phyloP scores from a whole-genome alignment of 2,888 invertebrate genomes.

The Spatulosminthurus flaviceps region DNA sequence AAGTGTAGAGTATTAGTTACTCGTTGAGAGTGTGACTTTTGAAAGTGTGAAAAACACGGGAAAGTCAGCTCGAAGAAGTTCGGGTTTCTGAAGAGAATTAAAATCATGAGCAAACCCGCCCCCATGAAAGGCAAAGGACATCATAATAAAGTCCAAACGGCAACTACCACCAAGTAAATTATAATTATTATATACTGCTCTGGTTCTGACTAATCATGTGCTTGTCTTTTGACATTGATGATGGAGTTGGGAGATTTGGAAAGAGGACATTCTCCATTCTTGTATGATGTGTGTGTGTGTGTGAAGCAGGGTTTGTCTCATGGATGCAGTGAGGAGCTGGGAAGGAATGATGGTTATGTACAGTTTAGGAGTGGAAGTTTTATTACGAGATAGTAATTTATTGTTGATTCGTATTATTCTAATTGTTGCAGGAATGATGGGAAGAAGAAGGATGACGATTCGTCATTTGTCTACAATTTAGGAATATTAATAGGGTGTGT shows the following conservation, averaged over 20 bases:
- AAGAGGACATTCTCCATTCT: not conserved
- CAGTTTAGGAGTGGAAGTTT: too few species aligned
- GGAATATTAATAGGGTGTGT: constrained; percentile 61
- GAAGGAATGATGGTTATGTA: too few species aligned
- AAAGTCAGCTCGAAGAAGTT: constrained; percentile 24
- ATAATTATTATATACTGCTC: not conserved
- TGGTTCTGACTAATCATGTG: not conserved
- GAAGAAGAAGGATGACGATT: constrained; percentile 57
- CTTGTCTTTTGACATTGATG: not conserved
- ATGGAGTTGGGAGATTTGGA: not conserved
- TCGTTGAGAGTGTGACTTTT: constrained; percentile 26
- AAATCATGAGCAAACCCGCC: constrained; percentile 32
- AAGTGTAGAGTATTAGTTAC: constrained; percentile 22
- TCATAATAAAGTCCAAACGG: constrained; percentile 38
- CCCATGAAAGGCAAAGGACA: constrained; percentile 47
- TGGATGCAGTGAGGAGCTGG: too few species aligned
- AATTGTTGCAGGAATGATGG: constrained; percentile 48
- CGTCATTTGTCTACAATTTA: constrained; percentile 62
- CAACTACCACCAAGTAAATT: constrained; percentile 37
- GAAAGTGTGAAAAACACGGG: constrained; percentile 18
- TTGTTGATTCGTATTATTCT: not conserved
- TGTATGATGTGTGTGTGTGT: not conserved
- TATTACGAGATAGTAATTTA: not conserved
- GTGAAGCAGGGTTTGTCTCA: too few species aligned
- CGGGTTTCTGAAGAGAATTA: not conserved